Conservation (phyloP, 1,140 invertebrate species). For the Stegodyphus mimosarum region DNA sequence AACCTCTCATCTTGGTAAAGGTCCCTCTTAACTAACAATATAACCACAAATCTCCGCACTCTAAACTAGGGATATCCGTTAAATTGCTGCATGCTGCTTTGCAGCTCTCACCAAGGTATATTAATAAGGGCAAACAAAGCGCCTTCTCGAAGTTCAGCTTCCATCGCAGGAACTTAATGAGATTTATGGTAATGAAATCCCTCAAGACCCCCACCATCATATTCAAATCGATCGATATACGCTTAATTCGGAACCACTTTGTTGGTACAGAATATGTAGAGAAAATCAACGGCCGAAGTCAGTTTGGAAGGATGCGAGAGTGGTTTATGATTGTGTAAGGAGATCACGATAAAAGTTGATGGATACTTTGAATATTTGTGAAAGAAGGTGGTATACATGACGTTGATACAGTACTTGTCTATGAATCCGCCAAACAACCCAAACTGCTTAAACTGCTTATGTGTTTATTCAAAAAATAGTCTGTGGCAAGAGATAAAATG, state of each 20-base stretch:
- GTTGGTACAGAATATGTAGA: conserved; percentile 36
- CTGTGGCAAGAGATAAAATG: too few species aligned
- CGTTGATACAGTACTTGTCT: neutral
- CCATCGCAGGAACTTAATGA: conserved; percentile 55
- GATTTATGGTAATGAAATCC: conserved; percentile 60
- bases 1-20: conserved; percentile 16
- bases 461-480: neutral
- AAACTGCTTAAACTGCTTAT: too few species aligned
- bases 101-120: conserved; percentile 40
- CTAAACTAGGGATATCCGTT: conserved; percentile 27
- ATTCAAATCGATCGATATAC: conserved; percentile 55
- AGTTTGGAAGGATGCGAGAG: conserved; percentile 1
- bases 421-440: too few species aligned
- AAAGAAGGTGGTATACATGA: conserved; percentile 7
- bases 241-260: conserved; percentile 56
- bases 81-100: conserved; percentile 44
- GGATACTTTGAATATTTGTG: conserved; percentile 26
- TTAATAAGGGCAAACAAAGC: conserved; percentile 59
- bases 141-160: conserved; percentile 35
- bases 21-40: conserved; percentile 42
- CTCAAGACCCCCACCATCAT: conserved; percentile 50
- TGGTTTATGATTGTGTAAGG: conserved; percentile 50
- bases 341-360: conserved; percentile 48
- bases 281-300: conserved; percentile 47
- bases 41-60: conserved; percentile 46